These are phyloP conservation scores for Meteorus cinctellus DNA, from an alignment of 2,888 invertebrate genomes.

Conservation along the genomic window DNA sequence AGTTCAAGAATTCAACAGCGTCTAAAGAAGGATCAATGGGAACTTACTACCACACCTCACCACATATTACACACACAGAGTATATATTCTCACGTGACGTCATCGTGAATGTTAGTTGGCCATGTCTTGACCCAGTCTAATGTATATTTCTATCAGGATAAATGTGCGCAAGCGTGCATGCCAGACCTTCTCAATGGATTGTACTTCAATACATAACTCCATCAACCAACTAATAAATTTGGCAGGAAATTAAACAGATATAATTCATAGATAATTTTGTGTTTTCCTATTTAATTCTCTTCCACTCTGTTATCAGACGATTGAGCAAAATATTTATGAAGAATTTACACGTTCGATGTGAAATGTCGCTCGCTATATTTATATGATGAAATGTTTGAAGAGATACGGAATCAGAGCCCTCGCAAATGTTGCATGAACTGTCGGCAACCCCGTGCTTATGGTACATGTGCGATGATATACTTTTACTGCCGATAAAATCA, in stretches of 20 bases:
- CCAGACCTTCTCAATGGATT: not conserved
- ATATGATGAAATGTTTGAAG: not conserved
- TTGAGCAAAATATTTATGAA: too few relatives aligned
- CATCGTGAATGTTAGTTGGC: slow-evolving; percentile 1
- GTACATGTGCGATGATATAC: slow-evolving; percentile 39
- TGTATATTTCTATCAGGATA: not conserved
- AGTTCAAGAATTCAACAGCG: slow-evolving; percentile 2
- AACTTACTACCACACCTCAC: not conserved
- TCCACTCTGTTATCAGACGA: too few relatives aligned
- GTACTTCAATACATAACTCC: too few relatives aligned
- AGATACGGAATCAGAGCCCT: slow-evolving; percentile 28
- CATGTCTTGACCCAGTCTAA: slow-evolving; percentile 12
- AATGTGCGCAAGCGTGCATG: not conserved
- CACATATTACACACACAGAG: not conserved
- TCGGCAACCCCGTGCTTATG: slow-evolving; percentile 17
- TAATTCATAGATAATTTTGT: too few relatives aligned
- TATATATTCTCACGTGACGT: slow-evolving; percentile 15
- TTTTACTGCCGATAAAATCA: slow-evolving; percentile 68
- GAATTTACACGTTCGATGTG: too few relatives aligned
- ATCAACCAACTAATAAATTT: too few relatives aligned
- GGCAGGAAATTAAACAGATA: too few relatives aligned
- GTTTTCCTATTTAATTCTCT: too few relatives aligned
- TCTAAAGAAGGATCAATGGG: slow-evolving; percentile 3
- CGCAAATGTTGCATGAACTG: slow-evolving; percentile 25
- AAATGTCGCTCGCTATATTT: not conserved